Evolutionary conservation across 2,888 invertebrate genomes (phyloP).

Genomic region (Athripsodes cinereus): DNA sequence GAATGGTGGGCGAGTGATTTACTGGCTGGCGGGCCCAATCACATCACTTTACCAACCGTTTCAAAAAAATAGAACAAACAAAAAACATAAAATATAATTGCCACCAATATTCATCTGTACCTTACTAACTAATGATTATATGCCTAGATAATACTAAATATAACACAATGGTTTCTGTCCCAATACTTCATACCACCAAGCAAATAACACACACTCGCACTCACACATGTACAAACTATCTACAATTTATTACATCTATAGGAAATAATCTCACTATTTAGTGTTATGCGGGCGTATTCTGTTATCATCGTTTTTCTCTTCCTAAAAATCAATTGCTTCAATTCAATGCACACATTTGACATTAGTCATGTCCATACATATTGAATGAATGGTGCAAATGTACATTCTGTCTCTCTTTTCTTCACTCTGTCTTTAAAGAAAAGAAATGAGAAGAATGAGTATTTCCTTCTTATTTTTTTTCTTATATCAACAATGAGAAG

Average conservation of each 20-base stretch:
- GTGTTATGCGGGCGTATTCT: neutral
- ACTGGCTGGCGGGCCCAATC: slow-evolving; percentile 24
- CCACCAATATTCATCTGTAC: slow-evolving; percentile 10
- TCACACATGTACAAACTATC: neutral
- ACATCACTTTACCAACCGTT: slow-evolving; percentile 27
- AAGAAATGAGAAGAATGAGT: no score
- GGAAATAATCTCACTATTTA: neutral
- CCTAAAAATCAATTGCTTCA: neutral
- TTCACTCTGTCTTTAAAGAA: no score
- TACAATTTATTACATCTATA: neutral
- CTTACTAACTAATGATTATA: neutral
- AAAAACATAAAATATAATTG: slow-evolving; percentile 26
- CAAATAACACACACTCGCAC: neutral
- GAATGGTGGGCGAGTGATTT: slow-evolving; percentile 25
- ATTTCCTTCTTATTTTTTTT: no score
- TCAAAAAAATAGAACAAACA: slow-evolving; percentile 26
- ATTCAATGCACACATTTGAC: no score
- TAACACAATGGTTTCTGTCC: no score
- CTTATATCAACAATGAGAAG: no score
- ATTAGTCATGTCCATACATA: no score
- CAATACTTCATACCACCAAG: no score
- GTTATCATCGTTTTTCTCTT: neutral
- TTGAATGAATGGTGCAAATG: no score
- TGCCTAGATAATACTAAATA: neutral
- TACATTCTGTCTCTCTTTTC: no score